Base-by-base conservation (phyloP, 2,888 invertebrate genomes). In the Steinernema hermaphroditum region DNA sequence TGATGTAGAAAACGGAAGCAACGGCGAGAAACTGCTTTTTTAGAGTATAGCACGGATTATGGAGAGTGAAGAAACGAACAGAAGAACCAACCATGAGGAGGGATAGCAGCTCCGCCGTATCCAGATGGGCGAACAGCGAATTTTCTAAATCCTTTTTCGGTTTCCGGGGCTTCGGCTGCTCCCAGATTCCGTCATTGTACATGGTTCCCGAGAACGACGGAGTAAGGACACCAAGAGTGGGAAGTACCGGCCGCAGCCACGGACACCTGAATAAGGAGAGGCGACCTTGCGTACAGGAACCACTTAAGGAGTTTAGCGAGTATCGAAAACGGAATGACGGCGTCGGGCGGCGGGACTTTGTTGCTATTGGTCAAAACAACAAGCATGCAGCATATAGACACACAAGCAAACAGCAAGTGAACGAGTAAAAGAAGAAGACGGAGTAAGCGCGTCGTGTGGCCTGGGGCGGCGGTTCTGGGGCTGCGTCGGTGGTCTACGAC, bases 381-480 rank as follows among this genome's bases (percentile, higher is more conserved):
- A 62, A 62, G 32, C 29, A 62, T 62, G 62, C 62, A 62, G 62
- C 62, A 62, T 27, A 62, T 62, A 62, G 62, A 62, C 62, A 62
- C 62, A 32, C 62, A 32, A 62, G 62, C 62, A 62, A 62, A 62
- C 62, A 62, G 62, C 62, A 62, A 62, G 62, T 62, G 62, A 62
- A 62, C 62, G 62, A 62, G 62, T 62, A 62, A 62, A 62, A 62
- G 62, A 62, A 62, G 62, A 62, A 62, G 62, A 62, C 62, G 62
- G 62, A 62, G 54, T 54, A 54, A 54, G 62, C 62, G 62, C 62
- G 62, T 62, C 62, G 62, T 62, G 62, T 62, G 62, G 62, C 62
- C 62, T 62, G 62, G 62, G 62, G 62, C 62, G 62, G 62, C 62
- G 62, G 62, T 62, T 62, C 62, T 62, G 62, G 62, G 62, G 62